Conservation (phyloP, 2,888 invertebrate species). For the Harpalus rubripes region DNA sequence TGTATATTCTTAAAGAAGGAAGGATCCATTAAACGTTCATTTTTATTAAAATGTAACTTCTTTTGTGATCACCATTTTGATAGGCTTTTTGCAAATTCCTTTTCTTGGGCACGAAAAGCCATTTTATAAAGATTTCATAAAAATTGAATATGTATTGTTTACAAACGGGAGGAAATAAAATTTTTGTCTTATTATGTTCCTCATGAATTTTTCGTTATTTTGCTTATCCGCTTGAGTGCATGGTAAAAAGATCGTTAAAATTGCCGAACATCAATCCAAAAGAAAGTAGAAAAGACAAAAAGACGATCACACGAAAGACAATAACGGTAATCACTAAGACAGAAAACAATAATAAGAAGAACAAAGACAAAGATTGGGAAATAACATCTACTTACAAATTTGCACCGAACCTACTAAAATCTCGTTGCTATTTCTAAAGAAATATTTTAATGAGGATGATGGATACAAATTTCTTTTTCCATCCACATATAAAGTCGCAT, state of each 20-base stretch:
- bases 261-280: background rate
- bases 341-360: background rate
- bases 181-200: slow-evolving; percentile 12
- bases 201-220: slow-evolving; percentile 25
- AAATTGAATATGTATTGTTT: slow-evolving; percentile 24
- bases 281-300: background rate
- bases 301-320: background rate
- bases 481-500: no score
- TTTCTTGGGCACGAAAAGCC: background rate
- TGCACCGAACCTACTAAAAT: no score
- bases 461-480: no score
- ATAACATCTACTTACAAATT: background rate
- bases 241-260: slow-evolving; percentile 3
- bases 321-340: background rate
- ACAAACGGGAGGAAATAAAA: slow-evolving; percentile 25
- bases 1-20: background rate
- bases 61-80: slow-evolving; percentile 2
- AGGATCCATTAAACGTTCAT: background rate
- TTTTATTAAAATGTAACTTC: slow-evolving; percentile 1
- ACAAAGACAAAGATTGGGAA: background rate
- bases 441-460: no score
- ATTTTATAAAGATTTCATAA: slow-evolving; percentile 16
- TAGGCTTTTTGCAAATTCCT: slow-evolving; percentile 9
- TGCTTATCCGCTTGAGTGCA: slow-evolving; percentile 7
- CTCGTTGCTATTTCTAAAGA: no score